Percentiles rank a stretch among this genome's conserved stretches.
Evolutionary conservation across 2,113 vertebrate genomes (phyloP).

Genomic region (Emydocephalus ijimae): DNA sequence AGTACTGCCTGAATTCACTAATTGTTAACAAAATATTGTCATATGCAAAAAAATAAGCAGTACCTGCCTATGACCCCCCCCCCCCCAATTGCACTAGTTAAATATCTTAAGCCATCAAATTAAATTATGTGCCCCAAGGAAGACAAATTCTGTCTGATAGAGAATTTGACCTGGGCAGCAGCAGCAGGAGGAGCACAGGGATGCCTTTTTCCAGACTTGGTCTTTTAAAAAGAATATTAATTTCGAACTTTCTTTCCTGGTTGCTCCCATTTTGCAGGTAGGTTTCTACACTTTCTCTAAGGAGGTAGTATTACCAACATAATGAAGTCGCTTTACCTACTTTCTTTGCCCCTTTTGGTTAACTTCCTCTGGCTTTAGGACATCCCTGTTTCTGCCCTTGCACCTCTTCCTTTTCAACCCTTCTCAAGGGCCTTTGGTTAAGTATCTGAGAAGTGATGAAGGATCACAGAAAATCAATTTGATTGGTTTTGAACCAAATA

Average conservation of each 20-base stretch:
- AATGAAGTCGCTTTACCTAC: neutral
- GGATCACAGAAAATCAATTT: neutral
- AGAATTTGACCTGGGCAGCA: neutral
- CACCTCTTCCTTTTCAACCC: neutral
- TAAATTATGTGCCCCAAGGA: neutral
- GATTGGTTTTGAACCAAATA: neutral
- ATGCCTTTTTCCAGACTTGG: neutral
- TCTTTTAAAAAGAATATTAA: neutral
- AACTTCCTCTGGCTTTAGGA: neutral
- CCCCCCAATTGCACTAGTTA: neutral
- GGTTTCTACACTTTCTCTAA: too few relatives aligned
- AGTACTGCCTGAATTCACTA: neutral
- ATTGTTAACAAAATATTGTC: neutral
- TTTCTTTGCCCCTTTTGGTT: neutral
- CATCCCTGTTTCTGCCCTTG: neutral
- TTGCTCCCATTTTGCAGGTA: neutral
- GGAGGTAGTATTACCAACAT: neutral
- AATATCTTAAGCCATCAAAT: neutral
- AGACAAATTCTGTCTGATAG: neutral
- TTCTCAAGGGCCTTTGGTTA: neutral
- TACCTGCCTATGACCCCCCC: neutral
- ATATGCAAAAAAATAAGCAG: conserved; percentile 19
- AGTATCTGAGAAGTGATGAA: neutral
- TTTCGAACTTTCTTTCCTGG: neutral
- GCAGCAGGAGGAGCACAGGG: neutral